Conservation (phyloP, 2,888 invertebrate genomes). For the Chirona hameri region DNA sequence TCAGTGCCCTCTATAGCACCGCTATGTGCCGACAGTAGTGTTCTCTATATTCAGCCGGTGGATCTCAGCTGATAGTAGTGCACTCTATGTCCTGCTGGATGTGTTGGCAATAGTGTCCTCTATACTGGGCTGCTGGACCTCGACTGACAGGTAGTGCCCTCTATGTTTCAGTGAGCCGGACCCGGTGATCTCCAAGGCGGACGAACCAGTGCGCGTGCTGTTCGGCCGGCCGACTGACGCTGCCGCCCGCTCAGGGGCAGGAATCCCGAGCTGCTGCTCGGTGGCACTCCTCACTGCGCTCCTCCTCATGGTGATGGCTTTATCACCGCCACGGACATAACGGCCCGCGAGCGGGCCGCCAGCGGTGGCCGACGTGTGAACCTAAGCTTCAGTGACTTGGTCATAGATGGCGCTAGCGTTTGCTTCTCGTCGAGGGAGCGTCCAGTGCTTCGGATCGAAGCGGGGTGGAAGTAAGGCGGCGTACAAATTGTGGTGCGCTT, state of each 20-base stretch:
- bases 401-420: background rate
- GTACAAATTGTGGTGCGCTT: background rate
- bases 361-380: too few relatives aligned
- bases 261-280: background rate
- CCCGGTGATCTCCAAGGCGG: background rate
- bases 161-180: background rate
- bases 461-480: background rate
- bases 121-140: too few relatives aligned
- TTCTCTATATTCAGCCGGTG: too few relatives aligned
- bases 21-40: too few relatives aligned
- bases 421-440: background rate
- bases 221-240: background rate
- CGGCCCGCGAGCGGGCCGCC: too few relatives aligned
- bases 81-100: too few relatives aligned
- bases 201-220: background rate
- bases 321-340: slow-evolving; percentile 1
- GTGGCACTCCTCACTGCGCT: background rate
- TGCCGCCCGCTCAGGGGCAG: background rate
- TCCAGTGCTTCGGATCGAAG: background rate
- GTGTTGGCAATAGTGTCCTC: too few relatives aligned
- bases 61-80: too few relatives aligned
- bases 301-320: background rate
- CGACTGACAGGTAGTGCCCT: too few relatives aligned
- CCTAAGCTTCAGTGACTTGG: background rate
- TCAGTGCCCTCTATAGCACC: too few relatives aligned